A percentile compares a stretch with the other conserved stretches of the same genome.
phyloP scores from a whole-genome alignment of 2,888 invertebrate species.

The Scelioninae gen. 2 region DNA sequence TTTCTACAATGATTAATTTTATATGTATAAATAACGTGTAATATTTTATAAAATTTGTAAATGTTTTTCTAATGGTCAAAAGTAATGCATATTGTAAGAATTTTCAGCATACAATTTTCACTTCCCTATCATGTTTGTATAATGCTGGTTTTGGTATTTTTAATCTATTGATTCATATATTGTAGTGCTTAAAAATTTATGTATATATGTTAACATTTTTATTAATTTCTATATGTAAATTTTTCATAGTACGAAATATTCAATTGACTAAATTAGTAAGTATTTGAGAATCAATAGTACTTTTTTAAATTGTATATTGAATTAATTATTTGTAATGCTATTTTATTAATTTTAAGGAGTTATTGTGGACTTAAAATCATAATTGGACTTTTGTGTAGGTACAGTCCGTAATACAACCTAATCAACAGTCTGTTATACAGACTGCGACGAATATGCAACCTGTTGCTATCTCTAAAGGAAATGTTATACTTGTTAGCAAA shows the following conservation, averaged over 20 bases:
- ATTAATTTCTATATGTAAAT: background rate
- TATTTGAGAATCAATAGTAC: background rate
- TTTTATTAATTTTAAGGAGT: no score
- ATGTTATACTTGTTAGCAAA: constrained; percentile 92
- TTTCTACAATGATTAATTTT: no score
- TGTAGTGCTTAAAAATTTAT: background rate
- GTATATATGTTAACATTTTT: background rate
- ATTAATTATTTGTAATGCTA: no score
- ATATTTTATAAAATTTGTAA: no score
- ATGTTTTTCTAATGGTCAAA: background rate
- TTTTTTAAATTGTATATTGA: background rate
- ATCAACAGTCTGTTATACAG: constrained; percentile 97
- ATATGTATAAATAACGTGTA: no score
- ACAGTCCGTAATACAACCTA: constrained; percentile 96
- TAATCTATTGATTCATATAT: constrained; percentile 1
- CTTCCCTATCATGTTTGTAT: constrained; percentile 64
- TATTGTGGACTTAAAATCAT: no score
- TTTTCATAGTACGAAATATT: background rate
- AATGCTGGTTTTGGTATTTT: constrained; percentile 70
- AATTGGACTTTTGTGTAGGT: constrained; percentile 79
- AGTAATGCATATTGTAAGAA: background rate
- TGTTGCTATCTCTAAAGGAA: constrained; percentile 89
- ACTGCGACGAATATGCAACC: constrained; percentile 91
- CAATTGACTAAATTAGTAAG: background rate
- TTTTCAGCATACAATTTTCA: constrained; percentile 18